phyloP scores from a whole-genome alignment of 1,140 invertebrate genomes.

The Papilio aristodemus region DNA sequence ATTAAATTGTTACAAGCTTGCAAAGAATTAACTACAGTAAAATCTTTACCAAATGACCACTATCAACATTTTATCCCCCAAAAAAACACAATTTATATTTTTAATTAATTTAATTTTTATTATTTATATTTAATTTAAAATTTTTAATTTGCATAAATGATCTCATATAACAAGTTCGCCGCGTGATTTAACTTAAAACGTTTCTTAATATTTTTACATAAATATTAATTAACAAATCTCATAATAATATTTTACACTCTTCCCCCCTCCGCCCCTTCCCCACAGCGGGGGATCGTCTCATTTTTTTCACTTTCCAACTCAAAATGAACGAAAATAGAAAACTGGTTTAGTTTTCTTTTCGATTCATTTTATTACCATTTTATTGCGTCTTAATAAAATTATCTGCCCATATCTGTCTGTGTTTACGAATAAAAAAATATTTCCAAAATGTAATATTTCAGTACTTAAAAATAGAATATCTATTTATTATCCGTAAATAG shows the following conservation, averaged over 20 bases:
- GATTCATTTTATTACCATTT: conserved; percentile 31
- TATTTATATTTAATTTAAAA: not conserved
- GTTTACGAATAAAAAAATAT: not conserved
- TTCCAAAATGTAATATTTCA: not conserved
- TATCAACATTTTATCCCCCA: not conserved
- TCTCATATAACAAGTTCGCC: conserved; percentile 4
- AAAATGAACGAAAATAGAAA: not conserved
- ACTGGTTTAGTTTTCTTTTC: conserved; percentile 6
- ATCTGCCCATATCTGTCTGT: not conserved
- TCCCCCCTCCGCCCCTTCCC: no score
- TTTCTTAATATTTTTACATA: conserved; percentile 14
- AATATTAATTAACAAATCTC: conserved; percentile 12
- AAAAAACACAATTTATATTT: no score
- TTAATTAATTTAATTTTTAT: no score
- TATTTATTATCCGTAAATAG: no score
- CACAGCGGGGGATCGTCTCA: not conserved
- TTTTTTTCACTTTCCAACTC: conserved; percentile 7
- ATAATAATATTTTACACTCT: conserved; percentile 19
- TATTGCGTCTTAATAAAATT: conserved; percentile 33
- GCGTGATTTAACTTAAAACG: conserved; percentile 2
- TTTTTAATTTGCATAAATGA: conserved; percentile 16
- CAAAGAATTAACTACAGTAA: no score
- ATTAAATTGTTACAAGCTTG: no score
- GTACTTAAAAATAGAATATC: no score
- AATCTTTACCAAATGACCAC: no score